phyloP scores from a whole-genome alignment of 2,888 invertebrate genomes.

The Archaeoteleia sp. region DNA sequence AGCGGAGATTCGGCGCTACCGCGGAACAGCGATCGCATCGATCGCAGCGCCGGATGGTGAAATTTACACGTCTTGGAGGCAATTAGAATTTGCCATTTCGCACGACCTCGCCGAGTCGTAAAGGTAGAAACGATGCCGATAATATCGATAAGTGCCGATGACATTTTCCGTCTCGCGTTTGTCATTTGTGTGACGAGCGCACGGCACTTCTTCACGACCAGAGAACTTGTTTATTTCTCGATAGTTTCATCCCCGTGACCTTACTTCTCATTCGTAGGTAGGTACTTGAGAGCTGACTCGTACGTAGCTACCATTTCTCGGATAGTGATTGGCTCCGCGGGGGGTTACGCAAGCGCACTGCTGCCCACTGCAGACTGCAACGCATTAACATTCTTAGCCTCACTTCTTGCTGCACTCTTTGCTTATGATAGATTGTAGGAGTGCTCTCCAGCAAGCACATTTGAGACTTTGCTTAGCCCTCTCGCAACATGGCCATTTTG shows the following conservation, averaged over 20 bases:
- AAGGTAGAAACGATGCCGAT: not conserved
- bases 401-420: slow-evolving; percentile 58
- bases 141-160: slow-evolving; percentile 39
- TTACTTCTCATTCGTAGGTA: slow-evolving; percentile 37
- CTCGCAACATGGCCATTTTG: slow-evolving; percentile 20
- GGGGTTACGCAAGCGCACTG: slow-evolving; percentile 71
- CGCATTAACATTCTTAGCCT: slow-evolving; percentile 73
- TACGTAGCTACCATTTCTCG: slow-evolving; percentile 73
- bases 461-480: slow-evolving; percentile 18
- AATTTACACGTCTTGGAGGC: too few species aligned
- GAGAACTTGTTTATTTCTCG: slow-evolving; percentile 43
- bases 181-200: slow-evolving; percentile 43
- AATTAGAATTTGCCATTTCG: too few species aligned
- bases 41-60: too few species aligned
- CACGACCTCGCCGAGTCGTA: too few species aligned
- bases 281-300: slow-evolving; percentile 64
- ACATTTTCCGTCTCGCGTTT: slow-evolving; percentile 43
- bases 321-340: slow-evolving; percentile 74
- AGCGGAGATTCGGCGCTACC: slow-evolving; percentile 60
- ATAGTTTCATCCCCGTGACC: slow-evolving; percentile 40
- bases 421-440: slow-evolving; percentile 63
- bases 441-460: slow-evolving; percentile 56
- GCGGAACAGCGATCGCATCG: slow-evolving; percentile 69
- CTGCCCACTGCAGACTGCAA: slow-evolving; percentile 60
- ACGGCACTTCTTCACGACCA: slow-evolving; percentile 14